These are phyloP conservation scores for Lasiurus cinereus DNA, from an alignment of 2,113 vertebrate species.

Conservation along the genomic window DNA sequence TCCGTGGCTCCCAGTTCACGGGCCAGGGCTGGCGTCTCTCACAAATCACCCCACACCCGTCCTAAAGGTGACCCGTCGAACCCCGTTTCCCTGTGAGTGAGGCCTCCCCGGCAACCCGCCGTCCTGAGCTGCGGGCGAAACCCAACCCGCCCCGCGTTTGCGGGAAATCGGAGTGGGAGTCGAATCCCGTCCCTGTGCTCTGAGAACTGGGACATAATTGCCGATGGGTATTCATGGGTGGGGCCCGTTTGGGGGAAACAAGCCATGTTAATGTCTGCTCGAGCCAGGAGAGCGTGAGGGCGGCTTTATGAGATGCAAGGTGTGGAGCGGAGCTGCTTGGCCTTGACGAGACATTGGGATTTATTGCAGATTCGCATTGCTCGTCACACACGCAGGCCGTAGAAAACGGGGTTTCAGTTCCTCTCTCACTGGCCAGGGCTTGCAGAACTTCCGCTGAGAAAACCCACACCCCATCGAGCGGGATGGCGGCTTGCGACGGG, in stretches of 20 bases:
- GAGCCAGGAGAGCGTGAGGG: slow-evolving; percentile 88
- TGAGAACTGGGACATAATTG: slow-evolving; percentile 92
- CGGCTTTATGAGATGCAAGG: slow-evolving; percentile 89
- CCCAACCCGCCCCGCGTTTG: slow-evolving; percentile 88
- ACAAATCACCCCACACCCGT: slow-evolving; percentile 87
- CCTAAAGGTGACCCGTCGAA: slow-evolving; percentile 89
- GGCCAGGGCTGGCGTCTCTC: slow-evolving; percentile 89
- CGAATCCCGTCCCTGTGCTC: slow-evolving; percentile 91
- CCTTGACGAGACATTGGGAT: slow-evolving; percentile 84
- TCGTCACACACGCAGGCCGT: slow-evolving; percentile 70
- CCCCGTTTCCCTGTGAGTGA: slow-evolving; percentile 88
- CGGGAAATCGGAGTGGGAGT: slow-evolving; percentile 91
- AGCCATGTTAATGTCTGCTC: slow-evolving; percentile 91
- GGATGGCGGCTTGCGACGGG: slow-evolving; percentile 14
- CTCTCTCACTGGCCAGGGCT: slow-evolving; percentile 63
- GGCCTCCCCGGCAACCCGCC: slow-evolving; percentile 90
- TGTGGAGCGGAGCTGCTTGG: slow-evolving; percentile 85
- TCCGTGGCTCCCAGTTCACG: slow-evolving; percentile 91
- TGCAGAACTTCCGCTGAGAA: slow-evolving; percentile 50
- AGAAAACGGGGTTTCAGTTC: slow-evolving; percentile 74
- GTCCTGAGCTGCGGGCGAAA: slow-evolving; percentile 89
- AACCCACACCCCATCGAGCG: not conserved
- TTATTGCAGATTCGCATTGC: slow-evolving; percentile 82
- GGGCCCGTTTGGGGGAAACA: slow-evolving; percentile 88
- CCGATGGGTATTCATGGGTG: slow-evolving; percentile 92